phyloP scores from a whole-genome alignment of 2,797 vertebrate genomes.

The Heteromormyrus szaboi region DNA sequence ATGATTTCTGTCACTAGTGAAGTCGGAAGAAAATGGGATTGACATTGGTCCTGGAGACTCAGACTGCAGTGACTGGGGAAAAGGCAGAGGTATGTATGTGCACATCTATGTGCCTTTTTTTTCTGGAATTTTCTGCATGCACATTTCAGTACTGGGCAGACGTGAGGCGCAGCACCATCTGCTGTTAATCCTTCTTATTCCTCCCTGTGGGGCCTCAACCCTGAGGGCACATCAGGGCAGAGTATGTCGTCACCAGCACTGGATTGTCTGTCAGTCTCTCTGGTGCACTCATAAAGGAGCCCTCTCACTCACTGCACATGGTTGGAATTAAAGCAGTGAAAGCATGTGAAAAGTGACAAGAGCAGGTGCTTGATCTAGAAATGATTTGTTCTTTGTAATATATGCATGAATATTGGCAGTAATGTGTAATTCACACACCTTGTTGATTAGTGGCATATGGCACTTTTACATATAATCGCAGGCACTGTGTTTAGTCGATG shows the following conservation, averaged over 20 bases:
- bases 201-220: background rate
- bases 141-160: background rate
- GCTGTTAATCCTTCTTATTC: background rate
- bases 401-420: background rate
- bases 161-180: background rate
- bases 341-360: background rate
- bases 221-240: background rate
- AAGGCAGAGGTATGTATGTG: constrained; percentile 71
- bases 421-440: background rate
- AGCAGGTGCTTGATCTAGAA: background rate
- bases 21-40: constrained; percentile 86
- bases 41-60: constrained; percentile 67
- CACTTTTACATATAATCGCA: background rate
- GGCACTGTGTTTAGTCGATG: background rate
- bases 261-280: background rate
- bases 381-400: background rate
- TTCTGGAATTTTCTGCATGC: background rate
- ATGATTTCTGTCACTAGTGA: constrained; percentile 46
- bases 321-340: background rate
- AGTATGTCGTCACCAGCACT: background rate
- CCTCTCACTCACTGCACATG: background rate
- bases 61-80: constrained; percentile 64
- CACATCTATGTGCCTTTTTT: background rate
- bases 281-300: background rate
- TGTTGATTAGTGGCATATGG: background rate